Evolutionary conservation across 2,888 invertebrate genomes (phyloP), one percentile per base, ranked within the genome.

Genomic region (Pseudolycoriella hygida): DNA sequence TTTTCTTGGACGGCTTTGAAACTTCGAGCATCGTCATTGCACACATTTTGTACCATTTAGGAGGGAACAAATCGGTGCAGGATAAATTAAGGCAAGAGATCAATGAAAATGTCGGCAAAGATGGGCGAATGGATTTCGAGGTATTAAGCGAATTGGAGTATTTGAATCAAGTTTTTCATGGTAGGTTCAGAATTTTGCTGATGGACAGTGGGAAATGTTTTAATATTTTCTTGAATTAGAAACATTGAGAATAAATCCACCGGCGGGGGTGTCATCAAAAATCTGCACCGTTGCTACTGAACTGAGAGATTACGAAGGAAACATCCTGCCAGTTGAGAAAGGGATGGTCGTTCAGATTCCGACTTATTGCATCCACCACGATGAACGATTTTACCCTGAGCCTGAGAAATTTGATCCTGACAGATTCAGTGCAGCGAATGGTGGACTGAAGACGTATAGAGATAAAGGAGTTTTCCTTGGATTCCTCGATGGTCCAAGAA

Each of bases 1-100:
- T 64, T 47, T 50, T 64, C 20, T 25, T 60, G 6, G 64, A 64
- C 49, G 64, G 65, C 1, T 60, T 58, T 14, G 61, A 62, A 41
- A 62, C 65, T 1, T 58, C 64, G 1, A 58, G 59, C 15, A 14
- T 49, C 0, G 53, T 56, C 0, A 47, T 65, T 1, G 45, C 57
- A 0, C 58, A 58, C 47, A 48, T 17, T 3, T 40, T 40, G 18
- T 19, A 40, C 18, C 44, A 59, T 56, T 42, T 60, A 18, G 60
- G 56, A 1, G 54, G 56, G 1, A 44, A 60, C 45, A 44, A 49
- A 20, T 30, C 51, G 3, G 50, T 47, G 1, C 62, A 63, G 42
- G 48, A 59, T 20, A 54, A 50, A 3, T 48, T 64, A 11, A 52
- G 57, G 0, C 38, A 52, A 1, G 65, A 64, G 50, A 50, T 64